phyloP scores from a whole-genome alignment of 2,888 invertebrate species.

The Polia nebulosa region DNA sequence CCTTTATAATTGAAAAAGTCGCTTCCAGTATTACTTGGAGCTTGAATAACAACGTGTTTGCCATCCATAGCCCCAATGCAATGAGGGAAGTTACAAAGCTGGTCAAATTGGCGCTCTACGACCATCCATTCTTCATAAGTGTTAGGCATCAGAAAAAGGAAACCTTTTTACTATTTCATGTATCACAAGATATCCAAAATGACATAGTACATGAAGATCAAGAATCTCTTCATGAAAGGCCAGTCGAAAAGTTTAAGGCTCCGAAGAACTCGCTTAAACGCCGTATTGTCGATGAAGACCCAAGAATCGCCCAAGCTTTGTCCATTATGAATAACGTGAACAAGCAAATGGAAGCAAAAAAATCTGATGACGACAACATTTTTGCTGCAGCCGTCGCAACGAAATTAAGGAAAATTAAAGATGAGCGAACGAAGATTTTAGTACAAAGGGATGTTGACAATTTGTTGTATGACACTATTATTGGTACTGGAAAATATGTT shows the following conservation, averaged over 20 bases:
- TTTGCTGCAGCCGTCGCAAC: conserved; percentile 57
- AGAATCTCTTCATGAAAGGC: conserved; percentile 51
- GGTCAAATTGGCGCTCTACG: conserved; percentile 52
- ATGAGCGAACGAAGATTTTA: conserved; percentile 62
- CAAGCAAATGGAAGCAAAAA: conserved; percentile 59
- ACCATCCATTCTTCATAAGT: conserved; percentile 53
- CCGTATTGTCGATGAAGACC: conserved; percentile 56
- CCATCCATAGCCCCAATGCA: conserved; percentile 55
- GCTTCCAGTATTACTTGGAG: conserved; percentile 46
- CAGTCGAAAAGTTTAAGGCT: conserved; percentile 62
- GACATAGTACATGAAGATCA: conserved; percentile 58
- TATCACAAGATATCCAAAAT: conserved; percentile 45
- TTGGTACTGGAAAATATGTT: conserved; percentile 58
- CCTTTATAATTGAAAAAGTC: conserved; percentile 55
- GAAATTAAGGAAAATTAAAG: conserved; percentile 62
- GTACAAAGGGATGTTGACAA: conserved; percentile 60
- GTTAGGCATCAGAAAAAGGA: conserved; percentile 51
- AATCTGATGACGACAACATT: conserved; percentile 57
- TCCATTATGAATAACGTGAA: conserved; percentile 62
- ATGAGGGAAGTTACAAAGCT: conserved; percentile 53
- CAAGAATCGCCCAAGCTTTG: conserved; percentile 55
- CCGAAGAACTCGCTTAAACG: conserved; percentile 60
- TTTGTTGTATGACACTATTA: conserved; percentile 57
- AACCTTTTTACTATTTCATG: conserved; percentile 47
- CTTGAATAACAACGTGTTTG: conserved; percentile 53